Evolutionary conservation across 2,113 vertebrate genomes (phyloP).

Genomic region (Engraulis encrasicolus): DNA sequence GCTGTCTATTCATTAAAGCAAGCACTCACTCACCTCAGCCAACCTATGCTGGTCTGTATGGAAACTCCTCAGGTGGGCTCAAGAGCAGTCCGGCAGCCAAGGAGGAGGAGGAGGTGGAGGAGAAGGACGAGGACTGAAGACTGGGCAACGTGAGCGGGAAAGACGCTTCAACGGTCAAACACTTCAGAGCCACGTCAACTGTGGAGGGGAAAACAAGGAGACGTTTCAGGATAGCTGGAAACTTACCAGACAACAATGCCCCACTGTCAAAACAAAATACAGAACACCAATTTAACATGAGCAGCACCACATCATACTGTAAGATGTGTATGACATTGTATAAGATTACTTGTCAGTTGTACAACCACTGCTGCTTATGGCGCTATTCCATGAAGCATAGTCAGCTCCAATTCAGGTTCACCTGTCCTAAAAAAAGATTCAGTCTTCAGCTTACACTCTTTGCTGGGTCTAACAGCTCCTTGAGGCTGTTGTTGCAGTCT

Average conservation of each 20-base stretch:
- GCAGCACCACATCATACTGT: background rate
- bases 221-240: background rate
- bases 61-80: background rate
- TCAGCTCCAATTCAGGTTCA: background rate
- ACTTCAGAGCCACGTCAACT: conserved; percentile 14
- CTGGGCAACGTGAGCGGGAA: background rate
- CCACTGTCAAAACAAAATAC: background rate
- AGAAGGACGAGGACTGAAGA: too few relatives aligned
- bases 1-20: conserved; percentile 9
- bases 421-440: background rate
- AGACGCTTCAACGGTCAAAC: background rate
- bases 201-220: background rate
- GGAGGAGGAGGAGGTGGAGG: background rate
- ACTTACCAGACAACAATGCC: background rate
- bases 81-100: background rate
- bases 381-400: background rate
- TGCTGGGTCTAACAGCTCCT: too few relatives aligned
- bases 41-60: background rate
- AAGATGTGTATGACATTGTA: background rate
- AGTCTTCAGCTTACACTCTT: background rate
- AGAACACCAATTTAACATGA: background rate
- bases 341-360: too few relatives aligned
- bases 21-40: background rate
- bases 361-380: too few relatives aligned
- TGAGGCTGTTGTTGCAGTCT: too few relatives aligned